Conservation (phyloP, 2,888 invertebrate genomes). For the Harpalus rufipes region DNA sequence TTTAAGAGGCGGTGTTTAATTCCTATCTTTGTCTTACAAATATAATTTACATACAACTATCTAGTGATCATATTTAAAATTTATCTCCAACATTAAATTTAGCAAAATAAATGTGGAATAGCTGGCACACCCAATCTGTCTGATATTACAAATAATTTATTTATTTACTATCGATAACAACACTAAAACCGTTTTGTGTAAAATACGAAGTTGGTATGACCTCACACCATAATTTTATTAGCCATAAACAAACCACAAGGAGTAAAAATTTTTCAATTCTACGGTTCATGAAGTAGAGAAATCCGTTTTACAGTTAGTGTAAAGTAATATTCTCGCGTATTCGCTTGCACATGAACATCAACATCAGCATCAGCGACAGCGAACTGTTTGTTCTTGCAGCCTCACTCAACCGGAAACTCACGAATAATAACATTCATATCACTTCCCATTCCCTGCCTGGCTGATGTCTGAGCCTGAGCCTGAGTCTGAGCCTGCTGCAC, state of each 20-base stretch:
- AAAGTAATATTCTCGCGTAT: conserved; percentile 29
- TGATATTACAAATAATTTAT: conserved; percentile 1
- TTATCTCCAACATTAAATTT: neutral
- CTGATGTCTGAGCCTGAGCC: neutral
- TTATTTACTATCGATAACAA: neutral
- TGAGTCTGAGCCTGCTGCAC: neutral
- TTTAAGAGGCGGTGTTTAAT: too few species aligned
- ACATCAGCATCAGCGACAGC: neutral
- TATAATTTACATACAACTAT: too few species aligned
- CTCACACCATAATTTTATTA: conserved; percentile 39
- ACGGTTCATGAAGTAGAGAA: conserved; percentile 50
- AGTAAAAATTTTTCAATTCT: conserved; percentile 36
- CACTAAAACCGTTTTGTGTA: conserved; percentile 2
- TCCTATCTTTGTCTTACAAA: too few species aligned
- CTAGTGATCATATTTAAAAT: neutral
- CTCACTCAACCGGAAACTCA: conserved; percentile 42
- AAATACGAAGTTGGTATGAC: conserved; percentile 1
- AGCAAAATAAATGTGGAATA: neutral
- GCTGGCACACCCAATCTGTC: neutral
- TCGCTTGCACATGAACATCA: conserved; percentile 47
- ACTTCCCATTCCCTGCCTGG: conserved; percentile 12
- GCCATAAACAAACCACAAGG: conserved; percentile 38
- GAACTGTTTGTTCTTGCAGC: conserved; percentile 19
- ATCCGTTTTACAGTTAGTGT: conserved; percentile 36
- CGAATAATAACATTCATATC: conserved; percentile 46